A percentile compares a stretch with the other conserved stretches of the same genome.
These are phyloP conservation scores for Enoplosus armatus DNA, from an alignment of 2,797 vertebrate species.

Conservation along the genomic window DNA sequence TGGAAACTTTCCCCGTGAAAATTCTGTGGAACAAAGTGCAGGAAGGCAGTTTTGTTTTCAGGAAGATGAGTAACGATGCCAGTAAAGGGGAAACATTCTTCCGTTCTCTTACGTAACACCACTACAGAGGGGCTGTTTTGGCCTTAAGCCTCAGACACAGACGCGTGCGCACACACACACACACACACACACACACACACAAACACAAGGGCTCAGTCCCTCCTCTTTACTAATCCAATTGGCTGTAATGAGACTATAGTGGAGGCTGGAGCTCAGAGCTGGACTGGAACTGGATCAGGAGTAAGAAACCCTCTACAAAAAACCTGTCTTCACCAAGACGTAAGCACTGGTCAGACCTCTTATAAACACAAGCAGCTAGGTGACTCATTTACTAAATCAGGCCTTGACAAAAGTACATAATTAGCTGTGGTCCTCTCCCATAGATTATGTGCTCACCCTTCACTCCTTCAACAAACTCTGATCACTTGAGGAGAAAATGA, in stretches of 20 bases:
- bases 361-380: slow-evolving; percentile 60
- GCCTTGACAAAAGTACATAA: slow-evolving; percentile 39
- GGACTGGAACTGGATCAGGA: slow-evolving; percentile 57
- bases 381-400: slow-evolving; percentile 60
- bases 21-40: slow-evolving; percentile 24
- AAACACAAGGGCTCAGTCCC: slow-evolving; percentile 59
- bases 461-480: slow-evolving; percentile 32
- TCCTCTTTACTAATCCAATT: slow-evolving; percentile 59
- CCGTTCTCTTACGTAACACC: slow-evolving; percentile 77
- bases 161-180: too few relatives aligned
- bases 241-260: slow-evolving; percentile 65
- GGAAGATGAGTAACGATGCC: slow-evolving; percentile 61
- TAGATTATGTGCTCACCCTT: slow-evolving; percentile 20
- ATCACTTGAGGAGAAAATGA: slow-evolving; percentile 60
- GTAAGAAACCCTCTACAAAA: slow-evolving; percentile 55
- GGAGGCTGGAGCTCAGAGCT: slow-evolving; percentile 54
- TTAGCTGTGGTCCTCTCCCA: slow-evolving; percentile 23
- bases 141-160: slow-evolving; percentile 69
- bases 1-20: background rate
- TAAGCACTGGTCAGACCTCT: slow-evolving; percentile 48
- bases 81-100: slow-evolving; percentile 77
- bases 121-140: slow-evolving; percentile 77
- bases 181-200: slow-evolving; percentile 30
- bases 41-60: slow-evolving; percentile 59
- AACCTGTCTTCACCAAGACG: slow-evolving; percentile 36